phyloP scores from a whole-genome alignment of 2,888 invertebrate genomes.

The Elmis aenea region DNA sequence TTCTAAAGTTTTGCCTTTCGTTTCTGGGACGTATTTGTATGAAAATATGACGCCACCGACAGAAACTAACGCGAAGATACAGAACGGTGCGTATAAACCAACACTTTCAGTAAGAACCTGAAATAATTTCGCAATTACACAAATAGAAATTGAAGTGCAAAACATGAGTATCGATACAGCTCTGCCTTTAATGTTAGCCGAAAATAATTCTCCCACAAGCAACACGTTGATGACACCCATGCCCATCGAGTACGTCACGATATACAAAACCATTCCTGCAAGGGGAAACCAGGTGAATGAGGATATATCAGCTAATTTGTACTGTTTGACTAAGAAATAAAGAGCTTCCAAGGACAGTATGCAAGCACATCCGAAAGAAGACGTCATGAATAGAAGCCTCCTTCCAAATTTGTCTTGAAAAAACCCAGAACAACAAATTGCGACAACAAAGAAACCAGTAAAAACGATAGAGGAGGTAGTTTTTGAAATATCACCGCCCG shows the following conservation, averaged over 20 bases:
- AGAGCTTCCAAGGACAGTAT: conserved; percentile 23
- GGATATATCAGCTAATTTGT: conserved; percentile 21
- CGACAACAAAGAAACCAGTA: conserved; percentile 16
- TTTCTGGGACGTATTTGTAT: conserved; percentile 34
- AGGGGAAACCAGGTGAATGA: conserved; percentile 31
- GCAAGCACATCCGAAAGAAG: conserved; percentile 24
- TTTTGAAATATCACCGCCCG: conserved; percentile 30
- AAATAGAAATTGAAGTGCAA: conserved; percentile 27
- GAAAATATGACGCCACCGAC: conserved; percentile 27
- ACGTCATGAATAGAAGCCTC: conserved; percentile 27
- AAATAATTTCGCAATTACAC: conserved; percentile 32
- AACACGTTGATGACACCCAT: conserved; percentile 28
- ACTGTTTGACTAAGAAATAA: conserved; percentile 29
- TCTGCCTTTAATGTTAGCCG: conserved; percentile 34
- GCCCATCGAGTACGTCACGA: conserved; percentile 10
- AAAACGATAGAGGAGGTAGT: conserved; percentile 31
- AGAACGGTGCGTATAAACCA: conserved; percentile 33
- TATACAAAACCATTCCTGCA: conserved; percentile 27
- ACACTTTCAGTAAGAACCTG: conserved; percentile 30
- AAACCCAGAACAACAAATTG: conserved; percentile 16
- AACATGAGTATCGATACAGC: conserved; percentile 31
- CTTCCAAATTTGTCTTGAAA: conserved; percentile 31
- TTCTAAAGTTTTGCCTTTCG: conserved; percentile 39
- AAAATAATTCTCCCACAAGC: conserved; percentile 35
- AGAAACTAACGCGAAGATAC: conserved; percentile 27